Evolutionary conservation across 2,888 invertebrate species (phyloP), one percentile per base, ranked within the genome.

Genomic region (Melikaiella ostensackeni): DNA sequence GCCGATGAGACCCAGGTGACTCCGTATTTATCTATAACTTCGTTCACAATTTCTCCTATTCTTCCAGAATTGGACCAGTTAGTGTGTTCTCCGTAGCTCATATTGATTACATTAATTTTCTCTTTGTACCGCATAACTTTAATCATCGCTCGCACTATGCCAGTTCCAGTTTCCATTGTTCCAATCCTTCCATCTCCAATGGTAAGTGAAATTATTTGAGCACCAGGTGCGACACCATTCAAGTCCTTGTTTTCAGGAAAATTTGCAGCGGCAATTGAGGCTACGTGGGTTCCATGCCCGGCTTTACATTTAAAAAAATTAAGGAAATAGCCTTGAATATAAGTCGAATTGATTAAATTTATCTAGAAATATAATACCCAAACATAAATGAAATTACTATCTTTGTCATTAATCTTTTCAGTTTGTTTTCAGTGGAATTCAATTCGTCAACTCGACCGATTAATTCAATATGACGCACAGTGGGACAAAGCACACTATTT

Each of bases 141-240:
- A 84, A 97, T 96, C 93, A 98, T 98, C 11, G 98, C 98, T 81
- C 99, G 93, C 1, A 98, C 96, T 7, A 99, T 91, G 0, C 98
- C 97, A 0, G 98, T 96, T 21, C 99, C 99, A 0, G 99, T 99
- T 93, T 99, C 99, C 99, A 99, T 99, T 2, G 98, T 95, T 1
- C 96, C 96, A 19, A 99, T 92, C 6, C 99, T 94, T 74, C 95
- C 95, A 92, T 99, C 99, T n/a, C 98, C 97, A 80, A 99, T 98
- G 42, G 97, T 96, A 70, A 99, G 93, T 0, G 98, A 98, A 55
- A 99, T 94, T 76, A 99, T 95, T 92, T 97, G 97, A 2, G 99
- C 99, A 46, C 99, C 99, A 0, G 99, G 99, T 0, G 99, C 99
- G 0, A 99, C 94, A 2, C 99, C 99, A 92, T 98, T 98, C 82